A percentile compares a stretch with the other conserved stretches of the same genome.
phyloP scores from a whole-genome alignment of 2,113 vertebrate species.

The Myrmecobius fasciatus region DNA sequence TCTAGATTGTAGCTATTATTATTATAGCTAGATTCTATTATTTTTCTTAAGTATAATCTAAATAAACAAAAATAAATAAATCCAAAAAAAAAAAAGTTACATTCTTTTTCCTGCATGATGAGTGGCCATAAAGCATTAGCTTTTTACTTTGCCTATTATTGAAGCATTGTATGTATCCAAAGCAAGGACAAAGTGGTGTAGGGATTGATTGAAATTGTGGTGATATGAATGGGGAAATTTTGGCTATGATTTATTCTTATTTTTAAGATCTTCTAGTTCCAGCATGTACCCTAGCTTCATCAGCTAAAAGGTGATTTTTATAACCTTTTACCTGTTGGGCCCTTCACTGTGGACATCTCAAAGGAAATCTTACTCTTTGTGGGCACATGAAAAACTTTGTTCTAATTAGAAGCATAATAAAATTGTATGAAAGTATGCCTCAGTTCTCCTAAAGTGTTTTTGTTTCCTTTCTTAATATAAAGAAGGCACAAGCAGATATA shows the following conservation, averaged over 20 bases:
- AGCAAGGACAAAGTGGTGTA: conserved; percentile 18
- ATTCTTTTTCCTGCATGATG: not conserved
- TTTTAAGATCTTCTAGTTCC: conserved; percentile 16
- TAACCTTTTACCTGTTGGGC: conserved; percentile 17
- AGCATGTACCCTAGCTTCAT: not conserved
- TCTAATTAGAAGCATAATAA: conserved; percentile 29
- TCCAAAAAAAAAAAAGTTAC: no score
- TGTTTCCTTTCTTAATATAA: conserved; percentile 20
- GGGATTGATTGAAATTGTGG: conserved; percentile 4
- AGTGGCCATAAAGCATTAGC: conserved; percentile 24
- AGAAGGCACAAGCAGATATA: not conserved
- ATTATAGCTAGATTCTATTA: no score
- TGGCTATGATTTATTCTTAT: conserved; percentile 1
- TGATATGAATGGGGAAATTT: not conserved
- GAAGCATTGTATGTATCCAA: not conserved
- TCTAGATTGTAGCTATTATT: no score
- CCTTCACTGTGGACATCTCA: not conserved
- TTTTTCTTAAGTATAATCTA: no score
- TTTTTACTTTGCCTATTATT: conserved; percentile 21
- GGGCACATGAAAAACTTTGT: not conserved
- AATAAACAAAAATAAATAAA: no score
- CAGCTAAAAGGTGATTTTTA: conserved; percentile 17
- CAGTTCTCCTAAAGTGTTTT: conserved; percentile 7
- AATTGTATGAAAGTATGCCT: not conserved
- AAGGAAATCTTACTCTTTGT: conserved; percentile 23